Conservation (phyloP, 2,113 vertebrate genomes). For the Heteronetta atricapilla region DNA sequence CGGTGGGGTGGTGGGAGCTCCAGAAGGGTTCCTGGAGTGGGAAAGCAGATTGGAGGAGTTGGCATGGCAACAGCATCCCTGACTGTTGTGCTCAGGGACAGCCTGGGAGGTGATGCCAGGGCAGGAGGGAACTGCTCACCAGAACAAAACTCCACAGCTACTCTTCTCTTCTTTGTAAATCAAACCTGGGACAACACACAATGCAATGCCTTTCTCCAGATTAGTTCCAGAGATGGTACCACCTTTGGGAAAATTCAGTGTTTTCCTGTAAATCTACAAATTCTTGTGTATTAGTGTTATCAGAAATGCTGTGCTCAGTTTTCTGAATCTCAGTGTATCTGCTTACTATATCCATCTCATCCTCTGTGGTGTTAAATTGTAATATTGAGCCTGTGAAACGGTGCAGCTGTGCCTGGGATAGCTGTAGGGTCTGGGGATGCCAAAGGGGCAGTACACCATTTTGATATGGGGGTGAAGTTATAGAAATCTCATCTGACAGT, state of each 20-base stretch:
- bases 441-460: background rate
- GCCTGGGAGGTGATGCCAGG: background rate
- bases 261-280: background rate
- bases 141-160: rapidly evolving
- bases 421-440: background rate
- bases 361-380: background rate
- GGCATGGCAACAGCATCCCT: background rate
- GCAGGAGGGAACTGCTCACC: background rate
- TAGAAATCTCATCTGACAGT: background rate
- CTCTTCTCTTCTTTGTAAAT: background rate
- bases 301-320: background rate
- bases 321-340: background rate
- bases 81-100: background rate
- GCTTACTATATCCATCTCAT: background rate
- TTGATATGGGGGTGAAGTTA: background rate
- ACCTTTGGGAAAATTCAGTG: background rate
- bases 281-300: background rate
- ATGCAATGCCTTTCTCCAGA: background rate
- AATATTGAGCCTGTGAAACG: background rate
- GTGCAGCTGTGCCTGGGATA: background rate
- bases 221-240: background rate
- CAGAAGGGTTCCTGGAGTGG: background rate
- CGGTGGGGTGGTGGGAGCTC: background rate
- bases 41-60: background rate
- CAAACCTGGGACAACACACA: background rate